These are phyloP conservation scores for Cottus gobio DNA, from an alignment of 2,113 vertebrate species.

Conservation along the genomic window DNA sequence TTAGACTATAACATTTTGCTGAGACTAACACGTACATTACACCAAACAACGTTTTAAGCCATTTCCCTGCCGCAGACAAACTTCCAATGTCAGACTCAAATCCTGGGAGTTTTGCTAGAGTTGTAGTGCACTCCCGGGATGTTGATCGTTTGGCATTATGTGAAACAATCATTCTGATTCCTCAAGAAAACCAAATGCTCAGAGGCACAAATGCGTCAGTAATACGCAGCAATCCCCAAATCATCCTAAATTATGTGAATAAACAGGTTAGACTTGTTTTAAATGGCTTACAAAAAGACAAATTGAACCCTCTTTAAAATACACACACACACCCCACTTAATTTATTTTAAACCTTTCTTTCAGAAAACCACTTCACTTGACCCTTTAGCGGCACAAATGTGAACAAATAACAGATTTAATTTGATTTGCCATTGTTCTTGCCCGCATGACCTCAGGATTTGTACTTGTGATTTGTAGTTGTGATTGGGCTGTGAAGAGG, in stretches of 20 bases:
- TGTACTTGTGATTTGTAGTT: conserved; percentile 3
- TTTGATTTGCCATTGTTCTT: conserved; percentile 16
- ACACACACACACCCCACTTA: not conserved
- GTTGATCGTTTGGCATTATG: too few relatives aligned
- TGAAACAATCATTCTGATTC: not conserved
- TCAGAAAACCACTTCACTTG: not conserved
- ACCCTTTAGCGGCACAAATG: not conserved
- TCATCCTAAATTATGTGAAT: not conserved
- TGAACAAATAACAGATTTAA: conserved; percentile 25
- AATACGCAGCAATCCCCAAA: not conserved
- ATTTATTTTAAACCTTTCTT: not conserved
- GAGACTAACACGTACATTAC: too few relatives aligned
- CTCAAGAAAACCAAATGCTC: not conserved
- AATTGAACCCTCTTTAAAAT: not conserved
- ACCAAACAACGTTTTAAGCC: not conserved
- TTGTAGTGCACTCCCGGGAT: too few relatives aligned
- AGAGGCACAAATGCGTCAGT: not conserved
- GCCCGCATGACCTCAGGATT: conserved; percentile 3
- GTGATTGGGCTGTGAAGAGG: conserved; percentile 12
- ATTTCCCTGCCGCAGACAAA: too few relatives aligned
- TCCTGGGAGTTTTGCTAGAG: too few relatives aligned
- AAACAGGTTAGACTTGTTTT: not conserved
- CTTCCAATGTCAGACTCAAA: too few relatives aligned
- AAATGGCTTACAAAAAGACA: not conserved
- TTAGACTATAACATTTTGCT: too few relatives aligned